phyloP scores from a whole-genome alignment of 2,797 vertebrate genomes.

The Notamacropus eugenii region DNA sequence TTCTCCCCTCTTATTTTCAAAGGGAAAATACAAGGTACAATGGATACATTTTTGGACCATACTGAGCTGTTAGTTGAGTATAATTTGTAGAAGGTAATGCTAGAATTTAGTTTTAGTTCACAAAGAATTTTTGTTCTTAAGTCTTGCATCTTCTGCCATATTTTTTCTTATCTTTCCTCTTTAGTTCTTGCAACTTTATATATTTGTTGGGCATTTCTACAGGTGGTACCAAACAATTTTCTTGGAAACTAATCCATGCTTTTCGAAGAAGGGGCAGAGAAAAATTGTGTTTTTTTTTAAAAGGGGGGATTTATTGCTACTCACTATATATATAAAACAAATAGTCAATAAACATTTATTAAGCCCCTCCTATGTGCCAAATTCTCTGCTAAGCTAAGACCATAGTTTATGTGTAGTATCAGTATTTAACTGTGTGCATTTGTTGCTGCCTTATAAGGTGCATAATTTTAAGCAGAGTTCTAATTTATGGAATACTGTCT shows the following conservation, averaged over 20 bases:
- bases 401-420: neutral
- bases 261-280: constrained; percentile 21
- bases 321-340: neutral
- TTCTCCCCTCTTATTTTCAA: constrained; percentile 49
- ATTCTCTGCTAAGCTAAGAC: neutral
- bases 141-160: neutral
- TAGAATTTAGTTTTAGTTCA: neutral
- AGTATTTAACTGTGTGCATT: neutral
- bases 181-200: neutral
- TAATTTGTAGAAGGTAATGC: constrained; percentile 14
- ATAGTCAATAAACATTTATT: constrained; percentile 15
- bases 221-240: neutral
- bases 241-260: constrained; percentile 41
- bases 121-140: neutral
- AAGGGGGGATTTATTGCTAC: neutral
- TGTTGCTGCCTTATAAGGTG: constrained; percentile 24
- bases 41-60: constrained; percentile 12
- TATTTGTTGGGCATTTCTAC: neutral
- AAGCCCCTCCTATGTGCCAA: neutral
- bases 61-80: constrained; percentile 23
- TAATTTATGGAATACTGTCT: neutral
- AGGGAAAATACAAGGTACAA: constrained; percentile 21
- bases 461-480: neutral
- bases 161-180: neutral
- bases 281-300: constrained; percentile 15